These are phyloP conservation scores for Sipha maydis DNA, from an alignment of 2,888 invertebrate genomes.

Conservation along the genomic window DNA sequence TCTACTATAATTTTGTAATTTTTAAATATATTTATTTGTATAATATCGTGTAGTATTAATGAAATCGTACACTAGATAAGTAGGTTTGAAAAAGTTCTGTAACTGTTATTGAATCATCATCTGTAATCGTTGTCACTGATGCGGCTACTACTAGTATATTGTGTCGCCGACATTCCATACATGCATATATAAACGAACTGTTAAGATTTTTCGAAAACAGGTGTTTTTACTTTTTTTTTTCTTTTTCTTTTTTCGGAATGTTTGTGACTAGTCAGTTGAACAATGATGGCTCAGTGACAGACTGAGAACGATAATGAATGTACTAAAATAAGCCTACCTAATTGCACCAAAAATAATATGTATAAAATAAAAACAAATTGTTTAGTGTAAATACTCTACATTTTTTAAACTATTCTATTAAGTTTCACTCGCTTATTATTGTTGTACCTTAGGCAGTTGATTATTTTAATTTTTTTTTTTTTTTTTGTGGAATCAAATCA, in stretches of 20 bases:
- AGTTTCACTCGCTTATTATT: conserved; percentile 60
- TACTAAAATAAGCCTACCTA: conserved; percentile 58
- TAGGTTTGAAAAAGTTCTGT: conserved; percentile 31
- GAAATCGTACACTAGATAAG: conserved; percentile 56
- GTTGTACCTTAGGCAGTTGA: conserved; percentile 62
- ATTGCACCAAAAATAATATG: conserved; percentile 60
- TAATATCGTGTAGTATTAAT: conserved; percentile 50
- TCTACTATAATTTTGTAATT: conserved; percentile 60
- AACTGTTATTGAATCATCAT: conserved; percentile 21
- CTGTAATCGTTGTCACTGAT: background rate
- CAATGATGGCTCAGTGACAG: conserved; percentile 14
- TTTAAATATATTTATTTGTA: conserved; percentile 59
- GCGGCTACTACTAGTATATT: background rate
- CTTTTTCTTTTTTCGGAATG: background rate
- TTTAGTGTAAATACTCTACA: conserved; percentile 59
- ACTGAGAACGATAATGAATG: conserved; percentile 50
- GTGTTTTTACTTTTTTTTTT: background rate
- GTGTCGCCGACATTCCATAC: background rate
- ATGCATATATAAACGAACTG: background rate
- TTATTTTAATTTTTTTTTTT: conserved; percentile 33
- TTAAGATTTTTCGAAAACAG: conserved; percentile 4
- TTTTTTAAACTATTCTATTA: conserved; percentile 60
- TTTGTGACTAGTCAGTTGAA: conserved; percentile 11
- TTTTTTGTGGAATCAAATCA: conserved; percentile 58
- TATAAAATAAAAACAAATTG: conserved; percentile 50